These are phyloP conservation scores for Berghia stephanieae DNA, from an alignment of 1,140 invertebrate genomes.

Conservation along the genomic window DNA sequence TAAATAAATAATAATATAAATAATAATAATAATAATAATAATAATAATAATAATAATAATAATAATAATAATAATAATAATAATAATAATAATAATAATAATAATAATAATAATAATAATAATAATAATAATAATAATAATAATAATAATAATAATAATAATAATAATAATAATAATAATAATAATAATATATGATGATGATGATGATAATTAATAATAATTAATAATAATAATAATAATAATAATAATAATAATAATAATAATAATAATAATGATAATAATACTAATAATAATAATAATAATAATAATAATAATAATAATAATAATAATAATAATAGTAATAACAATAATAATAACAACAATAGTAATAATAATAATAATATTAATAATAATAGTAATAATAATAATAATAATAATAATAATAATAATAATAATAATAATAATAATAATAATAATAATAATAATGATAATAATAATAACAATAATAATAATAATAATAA, in stretches of 20 bases:
- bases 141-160: slow-evolving; percentile 12
- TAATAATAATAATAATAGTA: background rate
- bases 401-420: background rate
- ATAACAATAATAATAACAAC: background rate
- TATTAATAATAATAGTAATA: background rate
- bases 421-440: background rate
- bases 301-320: background rate
- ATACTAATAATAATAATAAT: background rate
- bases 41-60: background rate
- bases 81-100: slow-evolving; percentile 18
- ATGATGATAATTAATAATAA: background rate
- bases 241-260: slow-evolving; percentile 1
- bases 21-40: too few relatives aligned
- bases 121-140: background rate
- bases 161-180: slow-evolving; percentile 1
- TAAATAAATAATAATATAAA: too few relatives aligned
- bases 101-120: slow-evolving; percentile 2
- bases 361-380: background rate
- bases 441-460: background rate
- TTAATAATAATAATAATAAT: slow-evolving; percentile 19
- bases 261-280: background rate
- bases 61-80: slow-evolving; percentile 18
- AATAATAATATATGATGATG: background rate
- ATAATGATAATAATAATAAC: background rate
- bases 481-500: background rate